Percentiles rank a stretch among this genome's conserved stretches.
Evolutionary conservation across 2,797 vertebrate genomes (phyloP).

Genomic region (Dryobates pubescens): DNA sequence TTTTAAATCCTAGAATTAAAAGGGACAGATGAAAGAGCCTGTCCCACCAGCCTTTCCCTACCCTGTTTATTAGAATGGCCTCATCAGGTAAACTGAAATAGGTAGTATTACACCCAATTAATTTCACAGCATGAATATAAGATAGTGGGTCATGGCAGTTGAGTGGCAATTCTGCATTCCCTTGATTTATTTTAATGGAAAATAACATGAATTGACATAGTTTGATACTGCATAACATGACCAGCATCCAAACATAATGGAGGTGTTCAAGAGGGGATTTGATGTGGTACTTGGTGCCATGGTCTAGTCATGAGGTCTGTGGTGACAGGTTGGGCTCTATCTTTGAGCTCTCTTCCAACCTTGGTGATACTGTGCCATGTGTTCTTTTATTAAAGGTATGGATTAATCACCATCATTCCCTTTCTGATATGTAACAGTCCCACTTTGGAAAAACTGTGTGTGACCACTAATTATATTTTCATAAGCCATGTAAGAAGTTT

Average conservation of each 20-base stretch:
- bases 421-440: neutral
- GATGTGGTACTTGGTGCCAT: too few relatives aligned
- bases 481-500: neutral
- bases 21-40: neutral
- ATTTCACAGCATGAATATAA: constrained; percentile 25
- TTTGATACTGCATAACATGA: neutral
- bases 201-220: neutral
- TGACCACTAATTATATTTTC: neutral
- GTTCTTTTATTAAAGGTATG: neutral
- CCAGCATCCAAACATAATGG: neutral
- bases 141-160: neutral
- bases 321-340: too few relatives aligned
- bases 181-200: constrained; percentile 34
- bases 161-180: neutral
- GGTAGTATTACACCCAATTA: neutral
- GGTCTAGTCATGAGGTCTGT: too few relatives aligned
- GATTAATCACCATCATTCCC: neutral
- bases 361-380: too few relatives aligned
- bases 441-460: neutral
- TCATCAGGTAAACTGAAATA: neutral
- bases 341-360: too few relatives aligned
- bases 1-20: constrained; percentile 18
- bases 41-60: neutral
- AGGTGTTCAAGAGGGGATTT: too few relatives aligned
- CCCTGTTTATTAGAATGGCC: neutral